Percentiles rank a stretch among this genome's conserved stretches.
Conservation (phyloP, 2,113 vertebrate species). For the Tauraco erythrolophus region DNA sequence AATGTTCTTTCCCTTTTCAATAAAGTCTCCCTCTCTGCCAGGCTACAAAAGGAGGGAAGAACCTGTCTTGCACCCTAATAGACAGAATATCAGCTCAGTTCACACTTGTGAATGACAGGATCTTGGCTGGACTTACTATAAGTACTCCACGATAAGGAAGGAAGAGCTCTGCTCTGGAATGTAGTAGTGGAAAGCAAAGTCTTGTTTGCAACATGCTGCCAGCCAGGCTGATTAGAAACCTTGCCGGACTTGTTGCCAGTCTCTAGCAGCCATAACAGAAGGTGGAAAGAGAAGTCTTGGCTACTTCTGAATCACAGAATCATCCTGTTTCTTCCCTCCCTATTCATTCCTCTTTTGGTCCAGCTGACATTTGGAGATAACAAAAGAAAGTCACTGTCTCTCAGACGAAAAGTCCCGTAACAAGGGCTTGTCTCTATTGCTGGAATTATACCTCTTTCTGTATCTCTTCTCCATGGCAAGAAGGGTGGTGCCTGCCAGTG, state of each 20-base stretch:
- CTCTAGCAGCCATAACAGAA: neutral
- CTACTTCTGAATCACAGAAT: neutral
- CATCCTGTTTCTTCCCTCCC: neutral
- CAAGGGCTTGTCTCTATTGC: rapidly evolving
- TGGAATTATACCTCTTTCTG: neutral
- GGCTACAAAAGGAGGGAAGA: neutral
- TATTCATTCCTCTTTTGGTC: neutral
- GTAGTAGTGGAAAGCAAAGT: neutral
- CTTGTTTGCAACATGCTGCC: neutral
- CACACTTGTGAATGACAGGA: neutral
- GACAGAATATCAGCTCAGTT: neutral
- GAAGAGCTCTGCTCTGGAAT: neutral
- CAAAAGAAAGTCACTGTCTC: neutral
- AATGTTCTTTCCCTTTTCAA: neutral
- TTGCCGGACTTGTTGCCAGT: neutral
- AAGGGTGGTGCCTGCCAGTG: neutral
- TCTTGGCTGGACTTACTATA: neutral
- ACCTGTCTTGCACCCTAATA: neutral
- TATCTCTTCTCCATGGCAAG: neutral
- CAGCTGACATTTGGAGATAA: neutral
- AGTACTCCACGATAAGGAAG: neutral
- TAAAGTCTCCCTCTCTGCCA: neutral
- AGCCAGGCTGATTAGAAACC: neutral
- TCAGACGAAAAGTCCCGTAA: neutral
- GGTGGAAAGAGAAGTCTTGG: neutral